Conservation (phyloP, 1,140 invertebrate species). For the Leptonema lineaticorne region DNA sequence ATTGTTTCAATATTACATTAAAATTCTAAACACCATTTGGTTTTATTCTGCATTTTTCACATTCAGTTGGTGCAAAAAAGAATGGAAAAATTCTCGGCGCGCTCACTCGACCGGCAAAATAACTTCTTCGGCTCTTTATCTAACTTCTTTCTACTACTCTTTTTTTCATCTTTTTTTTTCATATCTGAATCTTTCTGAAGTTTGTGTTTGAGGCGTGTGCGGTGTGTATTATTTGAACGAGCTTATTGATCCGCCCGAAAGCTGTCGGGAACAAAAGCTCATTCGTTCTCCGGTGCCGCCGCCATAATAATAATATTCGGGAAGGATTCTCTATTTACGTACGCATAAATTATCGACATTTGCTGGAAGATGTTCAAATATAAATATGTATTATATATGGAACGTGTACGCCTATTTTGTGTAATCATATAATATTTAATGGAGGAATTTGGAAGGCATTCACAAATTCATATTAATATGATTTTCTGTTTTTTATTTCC, state of each 20-base stretch:
- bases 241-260: conserved; percentile 23
- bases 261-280: conserved; percentile 26
- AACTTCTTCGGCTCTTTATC: conserved; percentile 21
- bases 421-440: too few species aligned
- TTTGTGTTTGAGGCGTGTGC: conserved; percentile 20
- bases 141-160: not conserved
- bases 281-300: not conserved
- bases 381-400: not conserved
- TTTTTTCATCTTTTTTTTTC: conserved; percentile 5
- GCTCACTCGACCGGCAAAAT: not conserved
- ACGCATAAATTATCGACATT: conserved; percentile 4
- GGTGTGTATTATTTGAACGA: conserved; percentile 26
- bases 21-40: too few species aligned
- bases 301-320: conserved; percentile 22
- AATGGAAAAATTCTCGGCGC: conserved; percentile 10
- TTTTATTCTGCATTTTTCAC: conserved; percentile 7
- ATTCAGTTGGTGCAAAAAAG: not conserved
- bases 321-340: not conserved
- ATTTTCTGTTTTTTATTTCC: too few species aligned
- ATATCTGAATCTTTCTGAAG: conserved; percentile 27
- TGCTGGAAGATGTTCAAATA: not conserved
- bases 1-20: too few species aligned
- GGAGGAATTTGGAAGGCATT: too few species aligned
- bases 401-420: too few species aligned
- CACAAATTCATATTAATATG: too few species aligned